Base-by-base conservation (phyloP, 2,113 vertebrate genomes). In the Hystrix cristata region DNA sequence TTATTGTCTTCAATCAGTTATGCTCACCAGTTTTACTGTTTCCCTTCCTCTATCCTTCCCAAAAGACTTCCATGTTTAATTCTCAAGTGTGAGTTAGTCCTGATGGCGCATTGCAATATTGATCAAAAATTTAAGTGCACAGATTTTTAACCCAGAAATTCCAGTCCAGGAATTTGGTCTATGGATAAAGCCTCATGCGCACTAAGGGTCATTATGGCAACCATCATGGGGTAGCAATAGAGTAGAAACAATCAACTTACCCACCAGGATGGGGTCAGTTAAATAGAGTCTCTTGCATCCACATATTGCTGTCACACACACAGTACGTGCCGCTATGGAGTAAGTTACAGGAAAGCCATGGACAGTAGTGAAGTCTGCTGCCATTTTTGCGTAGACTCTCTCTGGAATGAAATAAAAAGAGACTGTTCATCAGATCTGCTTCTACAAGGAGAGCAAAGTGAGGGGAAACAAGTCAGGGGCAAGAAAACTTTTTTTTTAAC, bases 311-410 rank as follows among this genome's bases (percentile, higher is more conserved):
- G 18, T 27, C 53, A 5, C 29, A 53, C 5, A 9, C 0, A 0
- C 6, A 62, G n/a, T 14, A 4, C 11, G 4, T 11, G 23, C 34
- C 48, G 29, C 38, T 65, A 0, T 31, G 46, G 64, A 87, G 78
- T 5, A n/a, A 38, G n/a, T 65, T 69, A 1, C 8, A 38, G 34
- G 55, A 67, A 81, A n/a, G 25, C 13, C 15, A 1, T 0, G 2
- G 29, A 21, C 10, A 5, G 0, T 7, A 8, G 19, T 23, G 3
- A 0, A 31, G 3, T 1, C 51, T 5, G 18, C 13, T 27, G 62
- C 38, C 8, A 1, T 48, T 14, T 53, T 12, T 14, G 4, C 43
- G 12, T 2, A 27, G n/a, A 64, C 25, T 29, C 4, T 23, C 21
- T 34, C 27, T 65, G n/a, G 38, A 69, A 94, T 43, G 34, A 79